phyloP scores from a whole-genome alignment of 2,113 vertebrate genomes.

The Alosa alosa region DNA sequence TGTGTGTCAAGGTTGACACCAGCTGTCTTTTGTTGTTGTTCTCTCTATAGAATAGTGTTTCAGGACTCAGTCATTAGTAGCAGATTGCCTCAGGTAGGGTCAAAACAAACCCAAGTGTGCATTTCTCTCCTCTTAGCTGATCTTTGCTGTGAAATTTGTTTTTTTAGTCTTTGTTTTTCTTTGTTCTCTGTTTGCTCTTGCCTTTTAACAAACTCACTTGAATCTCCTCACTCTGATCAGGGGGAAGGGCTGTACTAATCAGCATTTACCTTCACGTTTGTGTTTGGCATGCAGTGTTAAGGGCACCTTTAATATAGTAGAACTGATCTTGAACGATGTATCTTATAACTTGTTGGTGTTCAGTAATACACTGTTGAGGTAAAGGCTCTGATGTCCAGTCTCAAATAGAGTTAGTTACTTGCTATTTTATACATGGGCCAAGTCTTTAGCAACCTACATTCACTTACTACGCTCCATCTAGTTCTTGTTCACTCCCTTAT shows the following conservation, averaged over 20 bases:
- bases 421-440: neutral
- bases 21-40: slow-evolving; percentile 68
- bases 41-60: slow-evolving; percentile 78
- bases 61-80: slow-evolving; percentile 76
- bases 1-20: slow-evolving; percentile 68
- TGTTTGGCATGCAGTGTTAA: neutral
- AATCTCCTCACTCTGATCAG: slow-evolving; percentile 49
- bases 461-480: neutral
- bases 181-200: neutral
- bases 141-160: slow-evolving; percentile 56
- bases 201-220: slow-evolving; percentile 64
- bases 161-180: slow-evolving; percentile 39
- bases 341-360: neutral
- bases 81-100: slow-evolving; percentile 75
- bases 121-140: slow-evolving; percentile 43
- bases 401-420: too few relatives aligned
- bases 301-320: neutral
- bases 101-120: slow-evolving; percentile 63
- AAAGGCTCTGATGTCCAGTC: neutral
- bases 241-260: slow-evolving; percentile 43
- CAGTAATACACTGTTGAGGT: neutral
- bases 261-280: neutral
- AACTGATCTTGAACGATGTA: neutral
- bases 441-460: too few relatives aligned
- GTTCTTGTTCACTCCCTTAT: neutral